phyloP scores from a whole-genome alignment of 2,888 invertebrate genomes.

The Hydriomena furcata region DNA sequence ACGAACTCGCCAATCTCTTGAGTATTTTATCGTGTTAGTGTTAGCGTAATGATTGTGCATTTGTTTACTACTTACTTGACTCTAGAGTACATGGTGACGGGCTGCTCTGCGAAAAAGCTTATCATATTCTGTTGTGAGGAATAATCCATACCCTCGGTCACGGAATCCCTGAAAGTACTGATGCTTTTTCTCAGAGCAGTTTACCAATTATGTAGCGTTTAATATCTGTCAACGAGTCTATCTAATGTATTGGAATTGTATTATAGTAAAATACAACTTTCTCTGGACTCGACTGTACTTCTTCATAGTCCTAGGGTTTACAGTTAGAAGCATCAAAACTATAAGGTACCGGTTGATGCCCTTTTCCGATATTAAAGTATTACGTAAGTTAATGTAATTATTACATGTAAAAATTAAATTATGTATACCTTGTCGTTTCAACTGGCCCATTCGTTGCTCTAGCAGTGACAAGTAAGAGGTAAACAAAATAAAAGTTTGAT shows the following conservation, averaged over 20 bases:
- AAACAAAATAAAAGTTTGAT: conserved; percentile 27
- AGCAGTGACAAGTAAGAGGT: conserved; percentile 23
- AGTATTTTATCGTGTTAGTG: conserved; percentile 68
- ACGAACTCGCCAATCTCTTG: conserved; percentile 27
- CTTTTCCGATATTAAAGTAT: conserved; percentile 22
- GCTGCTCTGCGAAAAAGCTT: conserved; percentile 14
- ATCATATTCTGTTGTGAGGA: conserved; percentile 9
- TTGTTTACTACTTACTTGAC: conserved; percentile 55
- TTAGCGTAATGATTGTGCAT: conserved; percentile 55
- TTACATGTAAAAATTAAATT: conserved; percentile 27
- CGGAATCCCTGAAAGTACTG: conserved; percentile 11
- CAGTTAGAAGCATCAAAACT: conserved; percentile 8
- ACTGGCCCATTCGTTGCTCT: conserved; percentile 16
- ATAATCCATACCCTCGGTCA: background rate
- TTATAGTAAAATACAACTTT: conserved; percentile 9
- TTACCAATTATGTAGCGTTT: conserved; percentile 5
- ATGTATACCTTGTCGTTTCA: conserved; percentile 21
- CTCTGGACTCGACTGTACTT: conserved; percentile 21
- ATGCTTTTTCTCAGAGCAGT: conserved; percentile 15
- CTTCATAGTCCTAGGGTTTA: conserved; percentile 19
- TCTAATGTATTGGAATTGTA: conserved; percentile 4
- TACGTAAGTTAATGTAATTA: conserved; percentile 22
- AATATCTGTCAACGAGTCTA: background rate
- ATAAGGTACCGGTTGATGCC: conserved; percentile 14
- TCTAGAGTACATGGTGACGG: conserved; percentile 9